Evolutionary conservation across 2,113 vertebrate genomes (phyloP).

Genomic region (Podarcis muralis): DNA sequence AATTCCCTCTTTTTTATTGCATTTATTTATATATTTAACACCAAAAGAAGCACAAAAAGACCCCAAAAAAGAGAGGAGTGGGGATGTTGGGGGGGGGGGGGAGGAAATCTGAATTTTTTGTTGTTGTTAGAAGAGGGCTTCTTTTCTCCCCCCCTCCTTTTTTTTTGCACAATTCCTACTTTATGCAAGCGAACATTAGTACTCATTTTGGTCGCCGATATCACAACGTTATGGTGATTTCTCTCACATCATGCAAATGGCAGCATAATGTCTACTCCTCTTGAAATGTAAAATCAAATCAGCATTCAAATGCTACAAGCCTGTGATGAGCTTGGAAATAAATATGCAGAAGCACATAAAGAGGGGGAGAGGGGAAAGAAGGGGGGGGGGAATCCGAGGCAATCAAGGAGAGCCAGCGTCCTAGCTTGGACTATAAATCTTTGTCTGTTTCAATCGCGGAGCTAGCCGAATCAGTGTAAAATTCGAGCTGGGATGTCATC

Average conservation of each 20-base stretch:
- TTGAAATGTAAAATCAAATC: slow-evolving; percentile 94
- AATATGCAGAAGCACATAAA: slow-evolving; percentile 94
- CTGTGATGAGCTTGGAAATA: slow-evolving; percentile 93
- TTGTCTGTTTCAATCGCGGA: slow-evolving; percentile 98
- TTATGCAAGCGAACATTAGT: slow-evolving; percentile 75
- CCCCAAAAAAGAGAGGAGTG: slow-evolving; percentile 54
- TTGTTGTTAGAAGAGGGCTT: not conserved
- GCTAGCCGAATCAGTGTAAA: slow-evolving; percentile 96
- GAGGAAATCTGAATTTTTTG: slow-evolving; percentile 71
- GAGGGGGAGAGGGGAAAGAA: slow-evolving; percentile 34
- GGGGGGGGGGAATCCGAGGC: slow-evolving; percentile 81
- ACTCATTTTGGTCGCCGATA: slow-evolving; percentile 75
- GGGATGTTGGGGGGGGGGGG: not conserved
- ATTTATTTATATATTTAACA: slow-evolving; percentile 63
- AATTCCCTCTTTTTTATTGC: slow-evolving; percentile 71
- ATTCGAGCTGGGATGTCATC: slow-evolving; percentile 97
- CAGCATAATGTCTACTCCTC: slow-evolving; percentile 81
- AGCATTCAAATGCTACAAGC: slow-evolving; percentile 93
- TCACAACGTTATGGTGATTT: slow-evolving; percentile 82
- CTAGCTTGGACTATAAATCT: slow-evolving; percentile 97
- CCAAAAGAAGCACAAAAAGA: slow-evolving; percentile 66
- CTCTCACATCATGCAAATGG: slow-evolving; percentile 86
- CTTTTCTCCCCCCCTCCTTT: slow-evolving; percentile 17
- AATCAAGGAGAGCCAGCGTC: slow-evolving; percentile 91
- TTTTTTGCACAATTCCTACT: slow-evolving; percentile 58